A percentile compares a stretch with the other conserved stretches of the same genome.
phyloP scores from a whole-genome alignment of 2,797 vertebrate species.

The Spatula clypeata region DNA sequence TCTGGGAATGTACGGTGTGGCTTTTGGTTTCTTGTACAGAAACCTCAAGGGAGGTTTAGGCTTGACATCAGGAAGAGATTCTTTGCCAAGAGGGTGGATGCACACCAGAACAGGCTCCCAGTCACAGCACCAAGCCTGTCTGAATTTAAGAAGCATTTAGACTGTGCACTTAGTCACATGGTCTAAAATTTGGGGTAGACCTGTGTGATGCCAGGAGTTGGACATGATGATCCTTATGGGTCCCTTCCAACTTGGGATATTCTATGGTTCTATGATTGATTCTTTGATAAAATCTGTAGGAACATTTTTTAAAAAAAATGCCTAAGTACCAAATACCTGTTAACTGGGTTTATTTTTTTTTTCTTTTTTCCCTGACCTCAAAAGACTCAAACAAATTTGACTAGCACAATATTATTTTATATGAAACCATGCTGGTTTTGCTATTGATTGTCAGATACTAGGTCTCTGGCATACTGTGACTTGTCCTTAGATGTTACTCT shows the following conservation, averaged over 20 bases:
- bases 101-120: too few species aligned
- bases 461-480: not conserved
- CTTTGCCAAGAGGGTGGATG: too few species aligned
- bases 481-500: not conserved
- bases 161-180: too few species aligned
- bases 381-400: not conserved
- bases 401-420: not conserved
- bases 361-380: not conserved
- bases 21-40: not conserved
- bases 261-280: too few species aligned
- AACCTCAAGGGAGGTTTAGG: too few species aligned
- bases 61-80: too few species aligned
- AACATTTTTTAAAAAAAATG: not conserved
- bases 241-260: too few species aligned
- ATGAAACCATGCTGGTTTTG: not conserved
- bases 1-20: not conserved
- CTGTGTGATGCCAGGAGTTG: too few species aligned
- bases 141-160: too few species aligned
- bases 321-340: not conserved
- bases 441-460: not conserved
- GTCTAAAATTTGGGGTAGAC: too few species aligned
- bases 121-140: too few species aligned
- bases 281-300: not conserved
- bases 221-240: too few species aligned
- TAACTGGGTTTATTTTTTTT: not conserved